Percentiles rank a stretch among this genome's conserved stretches.
These are phyloP conservation scores for Drosophila bocki DNA, from an alignment of 1,140 invertebrate species.

Conservation along the genomic window DNA sequence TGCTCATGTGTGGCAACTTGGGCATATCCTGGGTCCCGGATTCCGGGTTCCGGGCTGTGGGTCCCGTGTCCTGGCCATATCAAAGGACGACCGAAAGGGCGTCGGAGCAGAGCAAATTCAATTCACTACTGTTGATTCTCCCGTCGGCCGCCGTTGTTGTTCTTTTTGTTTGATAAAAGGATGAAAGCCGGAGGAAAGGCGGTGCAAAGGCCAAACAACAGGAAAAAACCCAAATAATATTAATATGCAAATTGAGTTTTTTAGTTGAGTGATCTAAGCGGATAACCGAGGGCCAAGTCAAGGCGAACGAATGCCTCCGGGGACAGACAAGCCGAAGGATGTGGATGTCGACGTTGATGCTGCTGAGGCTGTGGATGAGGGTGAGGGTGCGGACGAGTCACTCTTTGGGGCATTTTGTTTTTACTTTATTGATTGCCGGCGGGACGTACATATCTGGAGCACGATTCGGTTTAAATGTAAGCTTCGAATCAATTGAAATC, in stretches of 20 bases:
- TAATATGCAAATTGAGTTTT: constrained; percentile 85
- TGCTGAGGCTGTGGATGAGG: neutral
- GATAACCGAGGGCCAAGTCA: constrained; percentile 70
- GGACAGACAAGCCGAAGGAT: constrained; percentile 35
- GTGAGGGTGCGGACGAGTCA: constrained; percentile 2
- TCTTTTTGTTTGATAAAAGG: constrained; percentile 73
- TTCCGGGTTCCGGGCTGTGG: constrained; percentile 3
- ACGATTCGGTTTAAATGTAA: constrained; percentile 70
- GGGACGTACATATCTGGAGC: constrained; percentile 46
- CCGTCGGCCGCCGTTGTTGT: constrained; percentile 42
- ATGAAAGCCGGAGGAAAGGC: constrained; percentile 45
- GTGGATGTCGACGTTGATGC: constrained; percentile 1
- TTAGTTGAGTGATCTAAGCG: constrained; percentile 84
- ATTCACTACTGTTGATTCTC: constrained; percentile 79
- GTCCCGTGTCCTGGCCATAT: constrained; percentile 43
- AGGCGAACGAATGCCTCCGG: constrained; percentile 37
- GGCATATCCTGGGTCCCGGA: constrained; percentile 1
- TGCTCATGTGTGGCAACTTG: constrained; percentile 24
- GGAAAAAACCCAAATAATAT: constrained; percentile 79
- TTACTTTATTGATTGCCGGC: constrained; percentile 75
- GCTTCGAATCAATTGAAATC: constrained; percentile 79
- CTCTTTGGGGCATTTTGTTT: constrained; percentile 54
- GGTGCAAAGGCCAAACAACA: constrained; percentile 39
- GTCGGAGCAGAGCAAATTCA: constrained; percentile 80
- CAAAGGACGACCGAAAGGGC: constrained; percentile 72